Percentiles rank a stretch among this genome's conserved stretches.
Evolutionary conservation across 1,140 invertebrate genomes (phyloP).

Genomic region (Drosophila takahashii): DNA sequence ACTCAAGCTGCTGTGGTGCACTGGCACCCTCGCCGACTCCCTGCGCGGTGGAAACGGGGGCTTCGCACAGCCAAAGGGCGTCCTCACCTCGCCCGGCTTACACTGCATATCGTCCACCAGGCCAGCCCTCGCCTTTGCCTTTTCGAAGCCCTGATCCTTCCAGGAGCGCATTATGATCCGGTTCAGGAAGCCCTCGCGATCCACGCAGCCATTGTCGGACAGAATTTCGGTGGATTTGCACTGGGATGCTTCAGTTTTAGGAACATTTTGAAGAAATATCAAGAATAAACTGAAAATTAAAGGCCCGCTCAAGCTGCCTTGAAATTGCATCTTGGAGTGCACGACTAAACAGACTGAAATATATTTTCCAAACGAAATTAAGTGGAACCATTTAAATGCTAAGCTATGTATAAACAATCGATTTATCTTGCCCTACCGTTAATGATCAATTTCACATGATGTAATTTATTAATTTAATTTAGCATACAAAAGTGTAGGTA

Average conservation of each 20-base stretch:
- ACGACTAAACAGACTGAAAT: neutral
- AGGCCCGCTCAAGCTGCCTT: neutral
- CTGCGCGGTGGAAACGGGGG: neutral
- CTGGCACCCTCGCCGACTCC: neutral
- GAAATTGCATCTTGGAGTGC: neutral
- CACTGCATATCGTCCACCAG: neutral
- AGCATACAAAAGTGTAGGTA: too few relatives aligned
- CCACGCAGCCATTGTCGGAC: conserved; percentile 31
- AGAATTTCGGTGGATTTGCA: conserved; percentile 36
- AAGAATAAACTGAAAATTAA: neutral
- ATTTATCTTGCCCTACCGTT: neutral
- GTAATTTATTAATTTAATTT: neutral
- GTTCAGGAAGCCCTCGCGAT: conserved; percentile 11
- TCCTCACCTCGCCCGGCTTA: conserved; percentile 15
- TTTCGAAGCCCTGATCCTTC: conserved; percentile 22
- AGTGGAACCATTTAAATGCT: neutral
- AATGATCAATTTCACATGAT: neutral
- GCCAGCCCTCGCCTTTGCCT: neutral
- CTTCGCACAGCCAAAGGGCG: conserved; percentile 18
- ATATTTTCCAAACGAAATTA: neutral
- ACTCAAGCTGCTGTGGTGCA: conserved; percentile 12
- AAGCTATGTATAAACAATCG: neutral
- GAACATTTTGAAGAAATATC: neutral
- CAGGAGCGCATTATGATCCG: conserved; percentile 5
- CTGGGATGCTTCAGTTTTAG: neutral